Conservation (phyloP, 2,797 vertebrate species). For the Gouania willdenowi region DNA sequence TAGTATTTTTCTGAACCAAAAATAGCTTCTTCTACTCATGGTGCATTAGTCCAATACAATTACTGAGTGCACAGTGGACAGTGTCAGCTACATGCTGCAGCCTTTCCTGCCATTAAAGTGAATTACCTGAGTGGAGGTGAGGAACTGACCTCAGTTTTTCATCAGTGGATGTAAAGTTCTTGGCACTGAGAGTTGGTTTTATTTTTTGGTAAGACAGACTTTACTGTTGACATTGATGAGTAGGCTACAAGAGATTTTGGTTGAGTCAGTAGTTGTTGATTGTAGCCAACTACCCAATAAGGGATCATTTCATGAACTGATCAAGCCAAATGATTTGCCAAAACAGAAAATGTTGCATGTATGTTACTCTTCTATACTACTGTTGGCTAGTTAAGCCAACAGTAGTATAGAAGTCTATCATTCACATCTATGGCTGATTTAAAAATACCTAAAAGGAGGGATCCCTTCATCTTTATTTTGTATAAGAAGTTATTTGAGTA, state of each 20-base stretch:
- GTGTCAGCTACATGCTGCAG: constrained; percentile 2
- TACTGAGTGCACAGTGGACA: constrained; percentile 4
- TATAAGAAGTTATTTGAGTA: too few relatives aligned
- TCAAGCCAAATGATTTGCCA: too few relatives aligned
- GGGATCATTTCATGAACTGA: too few relatives aligned
- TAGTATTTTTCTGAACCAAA: constrained; percentile 10
- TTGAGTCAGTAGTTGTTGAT: background rate
- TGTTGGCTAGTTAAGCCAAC: too few relatives aligned
- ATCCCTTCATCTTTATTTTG: too few relatives aligned
- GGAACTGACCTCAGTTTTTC: constrained; percentile 24
- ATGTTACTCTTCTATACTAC: too few relatives aligned
- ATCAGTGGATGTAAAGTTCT: constrained; percentile 8
- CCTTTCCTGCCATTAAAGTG: constrained; percentile 17
- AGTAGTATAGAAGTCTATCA: too few relatives aligned
- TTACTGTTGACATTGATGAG: background rate
- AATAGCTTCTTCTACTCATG: background rate
- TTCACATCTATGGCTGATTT: too few relatives aligned
- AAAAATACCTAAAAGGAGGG: too few relatives aligned
- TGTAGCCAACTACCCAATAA: too few relatives aligned
- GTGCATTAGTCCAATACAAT: constrained; percentile 19
- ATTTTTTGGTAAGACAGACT: background rate
- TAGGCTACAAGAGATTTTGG: background rate
- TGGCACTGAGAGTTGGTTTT: constrained; percentile 4
- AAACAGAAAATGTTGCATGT: too few relatives aligned
- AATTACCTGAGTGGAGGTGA: constrained; percentile 6